Conservation (phyloP, 2,888 invertebrate genomes). For the Synanthedon andrenaeformis region DNA sequence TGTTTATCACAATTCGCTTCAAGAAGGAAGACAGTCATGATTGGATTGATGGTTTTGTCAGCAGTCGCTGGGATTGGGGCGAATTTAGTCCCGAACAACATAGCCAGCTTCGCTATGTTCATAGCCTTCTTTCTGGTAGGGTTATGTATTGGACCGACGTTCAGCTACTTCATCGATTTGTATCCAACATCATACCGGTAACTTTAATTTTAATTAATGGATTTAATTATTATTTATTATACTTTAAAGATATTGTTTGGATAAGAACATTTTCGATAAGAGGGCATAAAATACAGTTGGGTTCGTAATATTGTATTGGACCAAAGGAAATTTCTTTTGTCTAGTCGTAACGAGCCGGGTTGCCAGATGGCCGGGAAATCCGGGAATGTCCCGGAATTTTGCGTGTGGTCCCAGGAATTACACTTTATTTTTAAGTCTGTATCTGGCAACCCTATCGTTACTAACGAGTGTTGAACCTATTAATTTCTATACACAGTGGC, state of each 20-base stretch:
- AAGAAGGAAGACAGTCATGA: conserved; percentile 21
- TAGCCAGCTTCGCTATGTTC: conserved; percentile 24
- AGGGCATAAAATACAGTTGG: too few relatives aligned
- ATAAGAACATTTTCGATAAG: too few relatives aligned
- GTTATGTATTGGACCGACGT: conserved; percentile 24
- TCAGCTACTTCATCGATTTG: conserved; percentile 31
- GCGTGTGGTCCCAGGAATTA: too few relatives aligned
- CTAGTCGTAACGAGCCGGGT: too few relatives aligned
- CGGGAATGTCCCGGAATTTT: too few relatives aligned
- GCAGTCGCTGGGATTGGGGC: conserved; percentile 15
- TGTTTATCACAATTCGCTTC: conserved; percentile 20
- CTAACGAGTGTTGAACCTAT: too few relatives aligned
- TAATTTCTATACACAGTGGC: conserved; percentile 16
- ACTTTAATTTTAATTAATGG: conserved; percentile 5
- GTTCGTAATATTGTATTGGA: too few relatives aligned
- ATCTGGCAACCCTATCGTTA: too few relatives aligned
- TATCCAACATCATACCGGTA: conserved; percentile 36
- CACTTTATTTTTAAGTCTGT: too few relatives aligned
- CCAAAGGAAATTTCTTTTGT: too few relatives aligned
- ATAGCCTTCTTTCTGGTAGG: conserved; percentile 21
- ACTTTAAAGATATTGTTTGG: too few relatives aligned
- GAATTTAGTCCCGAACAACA: conserved; percentile 16
- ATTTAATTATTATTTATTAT: background rate
- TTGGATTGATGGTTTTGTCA: conserved; percentile 16
- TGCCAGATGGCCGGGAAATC: too few relatives aligned